These are phyloP conservation scores for Uloborus plumipes DNA, from an alignment of 2,888 invertebrate species.

Conservation along the genomic window DNA sequence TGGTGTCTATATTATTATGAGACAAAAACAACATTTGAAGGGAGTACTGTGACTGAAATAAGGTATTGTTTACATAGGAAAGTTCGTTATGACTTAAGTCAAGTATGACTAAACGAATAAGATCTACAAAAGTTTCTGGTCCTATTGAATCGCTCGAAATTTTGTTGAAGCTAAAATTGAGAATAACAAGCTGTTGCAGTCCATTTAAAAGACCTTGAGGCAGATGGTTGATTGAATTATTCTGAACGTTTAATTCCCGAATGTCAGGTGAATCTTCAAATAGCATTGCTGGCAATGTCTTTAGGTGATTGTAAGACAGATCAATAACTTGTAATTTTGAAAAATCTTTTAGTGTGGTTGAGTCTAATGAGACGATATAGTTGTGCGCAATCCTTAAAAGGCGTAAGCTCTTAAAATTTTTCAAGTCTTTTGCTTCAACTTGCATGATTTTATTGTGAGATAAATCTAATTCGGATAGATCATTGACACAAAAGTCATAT, in stretches of 20 bases:
- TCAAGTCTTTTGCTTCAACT: slow-evolving; percentile 81
- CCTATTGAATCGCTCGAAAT: slow-evolving; percentile 88
- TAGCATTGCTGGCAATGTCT: slow-evolving; percentile 83
- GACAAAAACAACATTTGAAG: slow-evolving; percentile 88
- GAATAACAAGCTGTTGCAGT: slow-evolving; percentile 74
- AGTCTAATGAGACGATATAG: slow-evolving; percentile 76
- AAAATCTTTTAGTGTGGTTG: slow-evolving; percentile 84
- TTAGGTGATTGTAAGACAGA: slow-evolving; percentile 87
- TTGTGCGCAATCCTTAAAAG: slow-evolving; percentile 80
- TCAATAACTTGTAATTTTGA: slow-evolving; percentile 85
- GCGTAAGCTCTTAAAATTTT: slow-evolving; percentile 79
- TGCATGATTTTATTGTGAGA: slow-evolving; percentile 81
- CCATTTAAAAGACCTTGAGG: slow-evolving; percentile 82
- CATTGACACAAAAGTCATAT: slow-evolving; percentile 67
- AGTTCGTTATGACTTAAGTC: slow-evolving; percentile 88
- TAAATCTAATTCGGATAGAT: slow-evolving; percentile 76
- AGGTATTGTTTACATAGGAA: slow-evolving; percentile 83
- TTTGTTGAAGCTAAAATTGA: slow-evolving; percentile 79
- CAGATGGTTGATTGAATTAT: slow-evolving; percentile 89
- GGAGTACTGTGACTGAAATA: slow-evolving; percentile 88
- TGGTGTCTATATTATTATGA: slow-evolving; percentile 85
- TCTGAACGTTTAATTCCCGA: slow-evolving; percentile 90
- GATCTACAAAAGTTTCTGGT: slow-evolving; percentile 86
- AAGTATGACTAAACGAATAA: slow-evolving; percentile 87
- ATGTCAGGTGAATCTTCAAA: slow-evolving; percentile 84